Evolutionary conservation across 2,797 vertebrate species (phyloP).

Genomic region (Aeoliscus strigatus): DNA sequence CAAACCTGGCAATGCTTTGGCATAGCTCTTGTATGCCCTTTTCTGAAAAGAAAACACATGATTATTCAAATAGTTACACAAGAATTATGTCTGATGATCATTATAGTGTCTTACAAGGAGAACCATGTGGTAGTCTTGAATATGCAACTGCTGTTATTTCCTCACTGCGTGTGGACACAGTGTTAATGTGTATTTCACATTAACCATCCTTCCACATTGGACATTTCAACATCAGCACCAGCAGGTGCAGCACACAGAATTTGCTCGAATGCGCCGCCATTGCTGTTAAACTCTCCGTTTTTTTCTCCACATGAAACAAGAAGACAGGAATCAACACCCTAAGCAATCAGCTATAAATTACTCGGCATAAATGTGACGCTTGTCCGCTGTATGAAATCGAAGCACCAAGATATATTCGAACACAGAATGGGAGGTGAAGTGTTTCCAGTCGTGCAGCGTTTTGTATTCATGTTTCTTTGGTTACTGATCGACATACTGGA

Average conservation of each 20-base stretch:
- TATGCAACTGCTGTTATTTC: slow-evolving; percentile 1
- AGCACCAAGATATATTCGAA: too few species aligned
- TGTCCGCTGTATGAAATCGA: neutral
- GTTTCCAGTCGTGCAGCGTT: neutral
- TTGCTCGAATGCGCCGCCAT: slow-evolving; percentile 82
- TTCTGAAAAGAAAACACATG: slow-evolving; percentile 78
- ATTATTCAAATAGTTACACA: too few species aligned
- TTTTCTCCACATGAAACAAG: slow-evolving; percentile 3
- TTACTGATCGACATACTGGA: neutral
- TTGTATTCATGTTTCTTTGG: neutral
- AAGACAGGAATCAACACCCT: neutral
- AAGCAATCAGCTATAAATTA: too few species aligned
- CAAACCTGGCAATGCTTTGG: slow-evolving; percentile 90
- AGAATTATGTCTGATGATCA: too few species aligned
- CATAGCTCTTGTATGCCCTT: slow-evolving; percentile 96
- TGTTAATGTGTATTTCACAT: too few species aligned
- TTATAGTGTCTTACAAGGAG: too few species aligned
- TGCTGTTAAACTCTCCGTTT: slow-evolving; percentile 18
- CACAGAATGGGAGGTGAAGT: neutral
- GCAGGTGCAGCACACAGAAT: slow-evolving; percentile 74
- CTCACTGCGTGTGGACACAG: neutral
- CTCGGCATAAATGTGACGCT: neutral
- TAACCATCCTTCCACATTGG: too few species aligned
- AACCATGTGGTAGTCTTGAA: too few species aligned
- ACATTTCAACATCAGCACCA: slow-evolving; percentile 54